phyloP scores from a whole-genome alignment of 2,113 vertebrate genomes.

The Crypturellus undulatus region DNA sequence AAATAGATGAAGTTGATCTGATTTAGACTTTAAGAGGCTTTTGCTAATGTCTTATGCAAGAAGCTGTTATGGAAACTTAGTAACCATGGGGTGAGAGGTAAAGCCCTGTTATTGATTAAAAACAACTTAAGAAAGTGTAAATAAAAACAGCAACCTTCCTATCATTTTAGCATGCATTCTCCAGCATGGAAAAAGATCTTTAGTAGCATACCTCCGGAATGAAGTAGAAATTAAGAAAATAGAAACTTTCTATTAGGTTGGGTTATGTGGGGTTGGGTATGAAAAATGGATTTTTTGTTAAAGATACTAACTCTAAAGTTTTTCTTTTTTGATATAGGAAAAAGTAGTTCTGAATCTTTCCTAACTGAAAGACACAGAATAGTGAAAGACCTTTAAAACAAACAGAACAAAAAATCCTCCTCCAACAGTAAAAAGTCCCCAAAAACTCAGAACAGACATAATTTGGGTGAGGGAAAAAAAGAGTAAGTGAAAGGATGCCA shows the following conservation, averaged over 20 bases:
- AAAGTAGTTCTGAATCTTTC: background rate
- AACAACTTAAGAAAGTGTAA: background rate
- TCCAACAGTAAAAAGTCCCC: background rate
- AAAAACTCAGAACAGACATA: background rate
- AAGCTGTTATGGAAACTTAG: constrained; percentile 13
- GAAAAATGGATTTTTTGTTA: background rate
- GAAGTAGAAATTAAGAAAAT: background rate
- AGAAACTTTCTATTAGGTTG: background rate
- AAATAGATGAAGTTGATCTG: background rate
- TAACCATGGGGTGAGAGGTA: constrained; percentile 58
- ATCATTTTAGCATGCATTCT: background rate
- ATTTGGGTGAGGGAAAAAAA: background rate
- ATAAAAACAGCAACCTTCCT: background rate
- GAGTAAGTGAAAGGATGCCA: background rate
- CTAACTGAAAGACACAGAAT: background rate
- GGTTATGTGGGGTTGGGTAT: too few relatives aligned
- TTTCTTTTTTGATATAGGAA: background rate
- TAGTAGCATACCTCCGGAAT: background rate
- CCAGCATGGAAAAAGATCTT: background rate
- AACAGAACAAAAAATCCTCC: background rate
- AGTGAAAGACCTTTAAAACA: background rate
- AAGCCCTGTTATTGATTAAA: constrained; percentile 67
- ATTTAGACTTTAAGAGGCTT: constrained; percentile 2
- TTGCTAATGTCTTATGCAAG: constrained; percentile 35
- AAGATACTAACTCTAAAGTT: background rate